phyloP scores from a whole-genome alignment of 2,113 vertebrate genomes.

The Neogobius melanostomus region DNA sequence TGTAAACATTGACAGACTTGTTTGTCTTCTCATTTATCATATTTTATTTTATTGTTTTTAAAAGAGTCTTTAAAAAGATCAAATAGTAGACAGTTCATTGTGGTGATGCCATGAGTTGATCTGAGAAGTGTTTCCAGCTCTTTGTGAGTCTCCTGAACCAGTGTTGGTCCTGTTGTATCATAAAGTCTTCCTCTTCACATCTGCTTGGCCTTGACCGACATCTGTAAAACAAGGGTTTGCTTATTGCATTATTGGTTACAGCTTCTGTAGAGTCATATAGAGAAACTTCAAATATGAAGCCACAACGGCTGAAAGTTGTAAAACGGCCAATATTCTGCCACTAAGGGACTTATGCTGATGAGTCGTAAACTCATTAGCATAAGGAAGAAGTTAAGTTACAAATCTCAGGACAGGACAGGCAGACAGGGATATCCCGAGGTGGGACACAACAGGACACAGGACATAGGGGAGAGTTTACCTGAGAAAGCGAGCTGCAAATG shows the following conservation, averaged over 20 bases:
- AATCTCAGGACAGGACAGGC: slow-evolving; percentile 30
- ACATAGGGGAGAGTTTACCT: slow-evolving; percentile 81
- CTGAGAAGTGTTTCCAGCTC: slow-evolving; percentile 16
- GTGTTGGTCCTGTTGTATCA: slow-evolving; percentile 52
- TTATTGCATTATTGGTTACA: not conserved
- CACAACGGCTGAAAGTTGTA: too few species aligned
- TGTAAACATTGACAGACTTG: slow-evolving; percentile 76
- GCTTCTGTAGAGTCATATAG: too few species aligned
- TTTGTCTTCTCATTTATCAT: slow-evolving; percentile 57
- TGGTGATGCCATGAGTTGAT: slow-evolving; percentile 33
- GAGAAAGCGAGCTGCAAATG: slow-evolving; percentile 95
- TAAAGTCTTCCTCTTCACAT: slow-evolving; percentile 76
- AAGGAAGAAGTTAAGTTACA: not conserved
- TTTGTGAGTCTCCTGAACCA: slow-evolving; percentile 27
- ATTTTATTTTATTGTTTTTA: slow-evolving; percentile 50
- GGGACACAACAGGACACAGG: slow-evolving; percentile 34
- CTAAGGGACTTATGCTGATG: not conserved
- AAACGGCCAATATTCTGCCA: too few species aligned
- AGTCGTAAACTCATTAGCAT: not conserved
- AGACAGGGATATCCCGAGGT: slow-evolving; percentile 27
- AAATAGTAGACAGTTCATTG: slow-evolving; percentile 46
- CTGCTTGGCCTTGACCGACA: slow-evolving; percentile 76
- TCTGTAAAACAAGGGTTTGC: slow-evolving; percentile 57
- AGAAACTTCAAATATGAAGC: not conserved
- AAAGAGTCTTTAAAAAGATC: slow-evolving; percentile 54